These are phyloP conservation scores for Cryptocephalus moraei DNA, from an alignment of 2,888 invertebrate genomes.

Conservation along the genomic window DNA sequence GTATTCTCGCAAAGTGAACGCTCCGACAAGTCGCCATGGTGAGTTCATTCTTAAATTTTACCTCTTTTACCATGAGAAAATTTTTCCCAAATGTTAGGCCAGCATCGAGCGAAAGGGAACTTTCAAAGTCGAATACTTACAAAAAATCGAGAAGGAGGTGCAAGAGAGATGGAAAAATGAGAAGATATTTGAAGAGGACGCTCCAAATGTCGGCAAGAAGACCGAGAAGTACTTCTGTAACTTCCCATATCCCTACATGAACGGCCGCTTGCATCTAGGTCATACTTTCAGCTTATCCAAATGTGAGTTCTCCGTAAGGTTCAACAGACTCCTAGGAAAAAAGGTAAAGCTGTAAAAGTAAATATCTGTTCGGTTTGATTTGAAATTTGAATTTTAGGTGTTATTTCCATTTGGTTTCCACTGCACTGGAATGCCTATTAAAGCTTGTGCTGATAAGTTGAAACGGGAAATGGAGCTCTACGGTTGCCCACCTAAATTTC, in stretches of 20 bases:
- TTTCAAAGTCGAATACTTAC: constrained; percentile 89
- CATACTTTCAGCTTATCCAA: constrained; percentile 96
- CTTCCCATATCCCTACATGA: constrained; percentile 99
- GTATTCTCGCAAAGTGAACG: no score
- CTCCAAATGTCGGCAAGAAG: constrained; percentile 49
- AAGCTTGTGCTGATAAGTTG: constrained; percentile 96
- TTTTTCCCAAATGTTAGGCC: constrained; percentile 15
- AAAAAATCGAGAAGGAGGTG: constrained; percentile 77
- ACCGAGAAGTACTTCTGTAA: constrained; percentile 85
- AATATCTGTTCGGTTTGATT: no score
- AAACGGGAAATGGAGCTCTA: constrained; percentile 85
- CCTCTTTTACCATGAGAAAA: neutral
- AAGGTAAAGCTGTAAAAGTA: constrained; percentile 28
- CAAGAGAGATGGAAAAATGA: constrained; percentile 79
- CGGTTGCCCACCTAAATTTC: constrained; percentile 90
- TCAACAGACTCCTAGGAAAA: constrained; percentile 85
- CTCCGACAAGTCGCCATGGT: no score
- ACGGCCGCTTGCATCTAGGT: constrained; percentile 93
- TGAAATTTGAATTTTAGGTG: constrained; percentile 35
- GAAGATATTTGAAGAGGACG: constrained; percentile 74
- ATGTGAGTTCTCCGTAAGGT: constrained; percentile 93
- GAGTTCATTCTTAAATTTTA: neutral
- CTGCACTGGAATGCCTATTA: constrained; percentile 99
- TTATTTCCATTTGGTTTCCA: constrained; percentile 98
- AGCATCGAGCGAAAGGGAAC: constrained; percentile 74